Percentiles rank a stretch among this genome's conserved stretches.
These are phyloP conservation scores for Flexamia atlantica DNA, from an alignment of 2,888 invertebrate species.

Conservation along the genomic window DNA sequence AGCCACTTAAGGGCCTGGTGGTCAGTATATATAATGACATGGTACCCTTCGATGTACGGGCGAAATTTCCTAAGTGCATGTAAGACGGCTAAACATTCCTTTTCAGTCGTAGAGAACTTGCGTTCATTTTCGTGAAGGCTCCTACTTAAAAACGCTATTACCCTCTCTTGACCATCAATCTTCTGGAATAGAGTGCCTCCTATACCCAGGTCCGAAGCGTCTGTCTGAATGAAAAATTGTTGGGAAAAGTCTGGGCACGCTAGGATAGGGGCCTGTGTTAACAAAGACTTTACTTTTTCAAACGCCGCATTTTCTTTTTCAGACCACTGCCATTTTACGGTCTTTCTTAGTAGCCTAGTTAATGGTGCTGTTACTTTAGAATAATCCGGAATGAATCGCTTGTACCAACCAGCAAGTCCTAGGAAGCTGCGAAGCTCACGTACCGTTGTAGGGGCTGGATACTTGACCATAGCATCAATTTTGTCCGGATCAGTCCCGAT, in stretches of 20 bases:
- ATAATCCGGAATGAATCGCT: background rate
- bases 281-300: background rate
- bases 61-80: background rate
- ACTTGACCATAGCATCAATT: background rate
- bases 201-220: no score
- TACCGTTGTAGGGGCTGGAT: background rate
- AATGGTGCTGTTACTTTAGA: background rate
- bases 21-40: background rate
- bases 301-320: background rate
- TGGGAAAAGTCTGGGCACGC: constrained; percentile 65
- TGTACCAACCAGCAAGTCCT: constrained; percentile 37
- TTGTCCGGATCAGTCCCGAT: constrained; percentile 61
- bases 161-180: constrained; percentile 59
- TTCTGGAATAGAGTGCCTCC: constrained; percentile 67
- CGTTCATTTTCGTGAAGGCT: constrained; percentile 50
- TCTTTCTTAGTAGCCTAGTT: background rate
- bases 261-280: constrained; percentile 63
- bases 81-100: background rate
- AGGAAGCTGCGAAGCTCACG: constrained; percentile 22
- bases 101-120: background rate
- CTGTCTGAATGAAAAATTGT: constrained; percentile 52
- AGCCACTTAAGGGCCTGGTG: constrained; percentile 35
- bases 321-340: background rate
- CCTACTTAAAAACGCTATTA: constrained; percentile 64
- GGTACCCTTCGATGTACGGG: background rate